Evolutionary conservation across 2,888 invertebrate species (phyloP).

Genomic region (Apocheima hispidaria): DNA sequence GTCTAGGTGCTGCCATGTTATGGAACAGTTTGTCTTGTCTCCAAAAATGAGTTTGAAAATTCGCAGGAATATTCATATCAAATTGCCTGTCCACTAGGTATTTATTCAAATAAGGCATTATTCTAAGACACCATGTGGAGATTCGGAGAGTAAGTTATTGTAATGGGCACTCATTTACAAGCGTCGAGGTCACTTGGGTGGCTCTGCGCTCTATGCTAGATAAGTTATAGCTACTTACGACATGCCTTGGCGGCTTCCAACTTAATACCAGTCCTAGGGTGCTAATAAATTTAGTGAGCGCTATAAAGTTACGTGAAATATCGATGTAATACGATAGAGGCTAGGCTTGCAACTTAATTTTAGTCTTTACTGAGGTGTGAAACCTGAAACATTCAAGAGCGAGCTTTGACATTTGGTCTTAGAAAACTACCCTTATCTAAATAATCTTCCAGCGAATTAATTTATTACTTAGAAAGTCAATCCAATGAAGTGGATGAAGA

Average conservation of each 20-base stretch:
- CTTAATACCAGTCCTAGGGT: slow-evolving; percentile 16
- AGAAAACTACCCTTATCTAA: no score
- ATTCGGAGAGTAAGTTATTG: slow-evolving; percentile 26
- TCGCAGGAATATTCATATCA: slow-evolving; percentile 25
- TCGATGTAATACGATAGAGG: slow-evolving; percentile 13
- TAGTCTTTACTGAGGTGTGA: neutral
- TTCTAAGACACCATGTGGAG: slow-evolving; percentile 31
- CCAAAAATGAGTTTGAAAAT: slow-evolving; percentile 8
- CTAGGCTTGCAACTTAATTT: slow-evolving; percentile 21
- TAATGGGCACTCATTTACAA: slow-evolving; percentile 27
- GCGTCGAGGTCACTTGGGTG: slow-evolving; percentile 32
- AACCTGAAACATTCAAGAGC: neutral
- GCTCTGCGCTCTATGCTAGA: slow-evolving; percentile 13
- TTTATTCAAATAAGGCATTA: slow-evolving; percentile 29
- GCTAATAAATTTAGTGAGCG: slow-evolving; percentile 18
- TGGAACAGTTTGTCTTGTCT: no score
- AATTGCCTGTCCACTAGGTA: slow-evolving; percentile 32
- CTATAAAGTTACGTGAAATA: slow-evolving; percentile 25
- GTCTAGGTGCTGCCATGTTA: neutral
- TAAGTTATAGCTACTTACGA: slow-evolving; percentile 28
- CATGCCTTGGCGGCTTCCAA: slow-evolving; percentile 21
- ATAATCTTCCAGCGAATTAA: no score
- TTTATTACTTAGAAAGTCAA: no score
- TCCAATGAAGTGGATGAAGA: no score
- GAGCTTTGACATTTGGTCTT: neutral